phyloP scores from a whole-genome alignment of 2,113 vertebrate genomes.

The Zingel zingel region DNA sequence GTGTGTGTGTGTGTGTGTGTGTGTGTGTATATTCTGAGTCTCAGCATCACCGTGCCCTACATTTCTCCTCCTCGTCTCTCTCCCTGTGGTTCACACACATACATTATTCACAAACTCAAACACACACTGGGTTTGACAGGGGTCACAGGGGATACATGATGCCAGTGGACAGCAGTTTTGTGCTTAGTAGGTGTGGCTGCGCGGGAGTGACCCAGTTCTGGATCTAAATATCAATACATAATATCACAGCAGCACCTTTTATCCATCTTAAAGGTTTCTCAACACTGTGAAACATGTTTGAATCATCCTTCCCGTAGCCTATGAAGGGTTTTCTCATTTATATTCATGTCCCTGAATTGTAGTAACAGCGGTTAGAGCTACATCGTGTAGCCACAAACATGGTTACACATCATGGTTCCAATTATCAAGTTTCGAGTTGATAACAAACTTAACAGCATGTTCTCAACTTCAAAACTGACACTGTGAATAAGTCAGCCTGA shows the following conservation, averaged over 20 bases:
- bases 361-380: slow-evolving; percentile 15
- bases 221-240: slow-evolving; percentile 30
- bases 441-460: background rate
- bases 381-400: slow-evolving; percentile 1
- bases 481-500: background rate
- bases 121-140: slow-evolving; percentile 53
- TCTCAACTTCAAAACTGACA: background rate
- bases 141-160: slow-evolving; percentile 47
- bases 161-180: slow-evolving; percentile 43
- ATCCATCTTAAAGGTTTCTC: slow-evolving; percentile 13
- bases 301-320: slow-evolving; percentile 4
- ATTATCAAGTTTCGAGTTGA: no score
- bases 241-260: slow-evolving; percentile 11
- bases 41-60: slow-evolving; percentile 70
- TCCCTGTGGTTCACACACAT: slow-evolving; percentile 66
- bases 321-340: slow-evolving; percentile 20
- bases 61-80: slow-evolving; percentile 65
- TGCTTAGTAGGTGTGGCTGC: slow-evolving; percentile 37
- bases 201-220: slow-evolving; percentile 57
- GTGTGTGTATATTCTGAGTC: slow-evolving; percentile 42
- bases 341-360: slow-evolving; percentile 1
- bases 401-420: background rate
- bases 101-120: slow-evolving; percentile 72
- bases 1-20: slow-evolving; percentile 24
- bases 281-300: slow-evolving; percentile 15